phyloP scores from a whole-genome alignment of 2,888 invertebrate species.

The Monopis laevigella region DNA sequence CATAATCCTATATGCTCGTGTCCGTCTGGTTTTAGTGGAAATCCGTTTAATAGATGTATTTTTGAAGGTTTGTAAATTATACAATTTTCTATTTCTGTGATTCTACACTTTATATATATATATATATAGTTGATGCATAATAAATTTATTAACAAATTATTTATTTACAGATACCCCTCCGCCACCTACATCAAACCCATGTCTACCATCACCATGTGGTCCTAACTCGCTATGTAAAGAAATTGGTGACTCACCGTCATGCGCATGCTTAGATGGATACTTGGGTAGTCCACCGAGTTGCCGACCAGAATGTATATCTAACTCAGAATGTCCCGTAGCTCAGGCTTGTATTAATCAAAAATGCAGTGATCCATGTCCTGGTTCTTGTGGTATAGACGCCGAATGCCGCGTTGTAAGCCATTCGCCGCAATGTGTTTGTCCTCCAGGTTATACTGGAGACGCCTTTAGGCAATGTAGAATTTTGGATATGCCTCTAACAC shows the following conservation, averaged over 20 bases:
- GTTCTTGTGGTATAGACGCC: slow-evolving; percentile 77
- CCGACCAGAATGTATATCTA: slow-evolving; percentile 77
- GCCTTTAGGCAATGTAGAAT: slow-evolving; percentile 68
- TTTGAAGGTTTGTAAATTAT: slow-evolving; percentile 59
- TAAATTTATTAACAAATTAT: slow-evolving; percentile 12
- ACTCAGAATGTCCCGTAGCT: slow-evolving; percentile 76
- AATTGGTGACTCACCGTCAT: slow-evolving; percentile 71
- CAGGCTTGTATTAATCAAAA: slow-evolving; percentile 77
- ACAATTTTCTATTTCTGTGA: neutral
- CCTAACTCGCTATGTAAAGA: slow-evolving; percentile 73
- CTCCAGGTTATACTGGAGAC: slow-evolving; percentile 69
- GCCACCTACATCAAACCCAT: slow-evolving; percentile 58
- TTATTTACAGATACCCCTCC: slow-evolving; percentile 35
- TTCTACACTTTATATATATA: neutral
- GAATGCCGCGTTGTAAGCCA: slow-evolving; percentile 79
- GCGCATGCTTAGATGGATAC: slow-evolving; percentile 75
- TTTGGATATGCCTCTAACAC: slow-evolving; percentile 58
- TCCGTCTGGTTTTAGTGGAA: slow-evolving; percentile 72
- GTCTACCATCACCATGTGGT: slow-evolving; percentile 81
- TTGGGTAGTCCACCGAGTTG: slow-evolving; percentile 77
- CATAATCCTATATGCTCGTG: slow-evolving; percentile 80
- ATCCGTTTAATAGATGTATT: slow-evolving; percentile 76
- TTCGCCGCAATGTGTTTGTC: slow-evolving; percentile 78
- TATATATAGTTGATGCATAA: neutral
- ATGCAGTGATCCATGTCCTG: slow-evolving; percentile 79